Percentiles rank a stretch among this genome's conserved stretches.
Evolutionary conservation across 1,140 invertebrate genomes (phyloP).

Genomic region (Calycopis cecrops): DNA sequence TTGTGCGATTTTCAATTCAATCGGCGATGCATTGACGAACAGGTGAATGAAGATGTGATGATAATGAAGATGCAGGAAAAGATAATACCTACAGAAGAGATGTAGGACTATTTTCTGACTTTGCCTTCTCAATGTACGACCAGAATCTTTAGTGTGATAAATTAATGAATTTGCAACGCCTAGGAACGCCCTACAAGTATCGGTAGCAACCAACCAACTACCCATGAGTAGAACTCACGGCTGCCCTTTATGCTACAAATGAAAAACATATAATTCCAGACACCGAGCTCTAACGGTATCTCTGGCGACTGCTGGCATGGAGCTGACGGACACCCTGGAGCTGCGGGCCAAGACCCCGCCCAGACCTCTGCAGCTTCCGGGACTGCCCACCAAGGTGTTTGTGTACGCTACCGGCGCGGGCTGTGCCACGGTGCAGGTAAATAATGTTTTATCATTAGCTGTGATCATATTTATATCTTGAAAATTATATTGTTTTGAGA

Average conservation of each 20-base stretch:
- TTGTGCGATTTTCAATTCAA: too few relatives aligned
- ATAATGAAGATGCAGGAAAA: too few relatives aligned
- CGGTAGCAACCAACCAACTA: background rate
- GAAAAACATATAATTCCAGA: conserved; percentile 35
- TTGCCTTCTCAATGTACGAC: too few relatives aligned
- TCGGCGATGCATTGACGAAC: too few relatives aligned
- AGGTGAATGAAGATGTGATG: too few relatives aligned
- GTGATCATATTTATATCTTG: too few relatives aligned
- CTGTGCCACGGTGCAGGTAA: conserved; percentile 79
- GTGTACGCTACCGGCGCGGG: conserved; percentile 81
- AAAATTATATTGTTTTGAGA: too few relatives aligned
- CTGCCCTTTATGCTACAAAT: background rate
- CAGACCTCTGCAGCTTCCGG: conserved; percentile 75
- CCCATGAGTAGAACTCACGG: too few relatives aligned
- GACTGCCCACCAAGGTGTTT: conserved; percentile 79
- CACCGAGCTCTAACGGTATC: conserved; percentile 78
- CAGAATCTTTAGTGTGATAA: too few relatives aligned
- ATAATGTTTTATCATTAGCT: too few relatives aligned
- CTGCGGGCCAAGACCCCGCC: conserved; percentile 73
- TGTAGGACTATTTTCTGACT: too few relatives aligned
- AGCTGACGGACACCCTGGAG: conserved; percentile 79
- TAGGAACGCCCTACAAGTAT: background rate
- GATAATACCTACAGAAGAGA: too few relatives aligned
- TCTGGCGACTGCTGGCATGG: conserved; percentile 80
- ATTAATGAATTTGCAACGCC: background rate